A percentile compares a stretch with the other conserved stretches of the same genome.
phyloP scores from a whole-genome alignment of 2,113 vertebrate species.

The Rhabdornis inornatus region DNA sequence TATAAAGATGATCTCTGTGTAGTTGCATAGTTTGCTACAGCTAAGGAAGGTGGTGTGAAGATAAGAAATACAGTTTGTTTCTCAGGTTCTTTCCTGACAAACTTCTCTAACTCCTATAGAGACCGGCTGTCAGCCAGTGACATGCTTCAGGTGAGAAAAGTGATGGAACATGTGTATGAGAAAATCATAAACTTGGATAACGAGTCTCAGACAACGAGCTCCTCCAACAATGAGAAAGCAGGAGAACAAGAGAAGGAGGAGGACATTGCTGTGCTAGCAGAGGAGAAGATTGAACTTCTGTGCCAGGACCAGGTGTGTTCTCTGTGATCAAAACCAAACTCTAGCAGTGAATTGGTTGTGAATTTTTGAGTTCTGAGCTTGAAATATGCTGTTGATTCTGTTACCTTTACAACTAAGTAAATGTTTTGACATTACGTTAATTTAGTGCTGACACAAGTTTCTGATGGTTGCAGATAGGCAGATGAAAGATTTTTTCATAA shows the following conservation, averaged over 20 bases:
- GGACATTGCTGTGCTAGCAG: conserved; percentile 93
- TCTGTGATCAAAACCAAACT: background rate
- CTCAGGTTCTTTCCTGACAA: background rate
- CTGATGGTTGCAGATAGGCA: background rate
- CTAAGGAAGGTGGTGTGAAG: background rate
- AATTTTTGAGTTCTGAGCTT: background rate
- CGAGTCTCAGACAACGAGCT: conserved; percentile 94
- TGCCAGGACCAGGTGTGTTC: conserved; percentile 94
- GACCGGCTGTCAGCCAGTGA: conserved; percentile 96
- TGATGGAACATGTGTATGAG: conserved; percentile 99
- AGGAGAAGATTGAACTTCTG: conserved; percentile 97
- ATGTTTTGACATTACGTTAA: background rate
- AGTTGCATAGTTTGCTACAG: background rate
- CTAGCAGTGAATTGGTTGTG: background rate
- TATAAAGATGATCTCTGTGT: background rate
- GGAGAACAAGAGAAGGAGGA: conserved; percentile 97
- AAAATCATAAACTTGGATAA: conserved; percentile 98
- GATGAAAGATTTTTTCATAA: background rate
- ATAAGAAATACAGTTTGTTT: background rate
- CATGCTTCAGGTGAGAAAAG: conserved; percentile 98
- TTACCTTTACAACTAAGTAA: background rate
- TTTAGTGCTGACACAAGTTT: background rate
- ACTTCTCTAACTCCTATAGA: conserved; percentile 57
- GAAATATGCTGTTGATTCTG: background rate
- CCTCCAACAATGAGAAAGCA: conserved; percentile 92